Evolutionary conservation across 2,888 invertebrate species (phyloP).

Genomic region (Coenonympha arcania): DNA sequence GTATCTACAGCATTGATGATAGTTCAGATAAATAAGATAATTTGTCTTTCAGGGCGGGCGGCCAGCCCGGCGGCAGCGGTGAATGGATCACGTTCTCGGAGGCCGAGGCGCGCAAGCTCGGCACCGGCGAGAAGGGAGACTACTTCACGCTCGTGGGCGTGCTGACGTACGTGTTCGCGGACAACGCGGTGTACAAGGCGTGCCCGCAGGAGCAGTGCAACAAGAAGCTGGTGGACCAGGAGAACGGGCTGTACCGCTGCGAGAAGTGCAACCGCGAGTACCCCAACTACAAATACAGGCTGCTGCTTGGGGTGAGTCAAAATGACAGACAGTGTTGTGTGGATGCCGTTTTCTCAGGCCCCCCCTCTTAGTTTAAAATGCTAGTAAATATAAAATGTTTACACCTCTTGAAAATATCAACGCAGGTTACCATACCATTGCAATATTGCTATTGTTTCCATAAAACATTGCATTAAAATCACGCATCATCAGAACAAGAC

Average conservation of each 20-base stretch:
- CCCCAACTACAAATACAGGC: conserved; percentile 88
- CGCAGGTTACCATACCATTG: too few relatives aligned
- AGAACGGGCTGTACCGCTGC: conserved; percentile 91
- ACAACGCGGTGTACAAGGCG: conserved; percentile 92
- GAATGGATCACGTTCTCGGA: conserved; percentile 86
- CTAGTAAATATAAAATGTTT: too few relatives aligned
- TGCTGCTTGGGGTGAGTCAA: conserved; percentile 82
- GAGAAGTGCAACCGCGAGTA: conserved; percentile 94
- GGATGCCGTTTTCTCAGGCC: too few relatives aligned
- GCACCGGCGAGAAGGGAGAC: conserved; percentile 84
- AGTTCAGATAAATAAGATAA: too few relatives aligned
- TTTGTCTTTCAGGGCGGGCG: conserved; percentile 52
- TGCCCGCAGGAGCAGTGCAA: conserved; percentile 93
- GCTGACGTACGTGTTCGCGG: conserved; percentile 83
- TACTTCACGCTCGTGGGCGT: conserved; percentile 86
- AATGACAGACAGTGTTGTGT: not conserved
- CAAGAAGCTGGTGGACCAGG: conserved; percentile 93
- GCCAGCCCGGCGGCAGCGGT: conserved; percentile 62
- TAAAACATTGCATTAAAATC: too few relatives aligned
- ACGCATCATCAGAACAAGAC: too few relatives aligned
- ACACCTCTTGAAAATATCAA: too few relatives aligned
- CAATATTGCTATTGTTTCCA: too few relatives aligned
- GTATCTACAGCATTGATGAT: too few relatives aligned
- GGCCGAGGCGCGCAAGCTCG: conserved; percentile 80
- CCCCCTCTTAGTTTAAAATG: too few relatives aligned